Evolutionary conservation across 2,888 invertebrate species (phyloP).

Genomic region (Chrysolina oricalcia): DNA sequence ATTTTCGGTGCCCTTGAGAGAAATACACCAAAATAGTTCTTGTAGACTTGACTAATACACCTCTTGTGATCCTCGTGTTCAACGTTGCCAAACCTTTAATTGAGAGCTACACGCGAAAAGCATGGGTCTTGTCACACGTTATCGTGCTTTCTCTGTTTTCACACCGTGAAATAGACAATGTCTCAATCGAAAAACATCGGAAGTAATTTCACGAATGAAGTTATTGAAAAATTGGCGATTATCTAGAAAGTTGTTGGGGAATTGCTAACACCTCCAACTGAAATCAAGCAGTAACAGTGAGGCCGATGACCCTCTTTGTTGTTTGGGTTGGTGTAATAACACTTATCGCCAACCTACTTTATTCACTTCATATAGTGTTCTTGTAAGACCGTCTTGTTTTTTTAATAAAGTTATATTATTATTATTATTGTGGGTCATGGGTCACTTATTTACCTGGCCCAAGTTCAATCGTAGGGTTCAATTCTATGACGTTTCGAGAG

Average conservation of each 20-base stretch:
- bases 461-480: no score
- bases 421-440: no score
- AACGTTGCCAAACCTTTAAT: constrained; percentile 2
- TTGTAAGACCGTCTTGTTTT: no score
- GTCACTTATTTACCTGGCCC: no score
- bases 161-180: constrained; percentile 2
- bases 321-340: not conserved
- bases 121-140: not conserved
- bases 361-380: no score
- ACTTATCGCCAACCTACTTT: not conserved
- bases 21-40: no score
- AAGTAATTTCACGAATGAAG: not conserved
- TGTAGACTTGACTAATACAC: no score
- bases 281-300: not conserved
- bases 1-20: no score
- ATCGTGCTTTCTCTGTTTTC: not conserved
- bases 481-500: no score
- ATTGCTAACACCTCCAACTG: not conserved
- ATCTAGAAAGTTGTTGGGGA: not conserved
- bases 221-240: not conserved
- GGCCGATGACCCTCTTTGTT: not conserved
- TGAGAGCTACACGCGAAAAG: constrained; percentile 4
- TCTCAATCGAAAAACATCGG: not conserved
- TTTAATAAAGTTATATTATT: no score
- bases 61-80: not conserved